A percentile compares a stretch with the other conserved stretches of the same genome.
phyloP scores from a whole-genome alignment of 2,797 vertebrate genomes.

The Enteromius radiatus region DNA sequence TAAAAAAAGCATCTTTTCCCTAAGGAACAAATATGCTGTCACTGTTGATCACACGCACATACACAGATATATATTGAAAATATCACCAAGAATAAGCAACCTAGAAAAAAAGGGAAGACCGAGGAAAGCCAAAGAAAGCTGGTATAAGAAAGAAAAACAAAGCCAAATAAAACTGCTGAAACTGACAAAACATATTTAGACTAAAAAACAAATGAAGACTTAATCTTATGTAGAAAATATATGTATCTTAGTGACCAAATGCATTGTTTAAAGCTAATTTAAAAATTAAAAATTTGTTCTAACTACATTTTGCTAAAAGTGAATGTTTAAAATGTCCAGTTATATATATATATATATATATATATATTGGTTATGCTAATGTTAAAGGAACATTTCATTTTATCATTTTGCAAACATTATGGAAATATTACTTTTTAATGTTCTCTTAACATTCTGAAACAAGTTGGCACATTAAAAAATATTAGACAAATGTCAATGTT shows the following conservation, averaged over 20 bases:
- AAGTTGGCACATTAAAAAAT: not conserved
- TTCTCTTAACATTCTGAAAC: not conserved
- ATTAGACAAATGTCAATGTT: not conserved
- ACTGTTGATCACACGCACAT: not conserved
- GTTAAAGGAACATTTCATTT: not conserved
- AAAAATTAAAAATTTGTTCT: not conserved
- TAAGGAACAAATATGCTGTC: constrained; percentile 13
- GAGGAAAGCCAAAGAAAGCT: not conserved
- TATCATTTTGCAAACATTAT: not conserved
- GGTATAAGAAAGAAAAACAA: not conserved
- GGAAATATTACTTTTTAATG: not conserved
- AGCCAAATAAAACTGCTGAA: not conserved
- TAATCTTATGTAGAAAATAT: not conserved
- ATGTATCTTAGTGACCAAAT: not conserved
- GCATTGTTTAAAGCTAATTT: not conserved
- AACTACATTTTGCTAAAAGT: not conserved
- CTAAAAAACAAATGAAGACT: not conserved
- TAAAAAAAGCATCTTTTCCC: constrained; percentile 2
- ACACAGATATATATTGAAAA: not conserved
- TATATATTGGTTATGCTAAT: not conserved
- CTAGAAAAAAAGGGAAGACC: not conserved
- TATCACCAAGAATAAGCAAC: not conserved
- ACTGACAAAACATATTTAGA: not conserved
- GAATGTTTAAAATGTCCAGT: not conserved
- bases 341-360: not conserved